Conservation (phyloP, 2,888 invertebrate genomes). For the Octodonta nipae region DNA sequence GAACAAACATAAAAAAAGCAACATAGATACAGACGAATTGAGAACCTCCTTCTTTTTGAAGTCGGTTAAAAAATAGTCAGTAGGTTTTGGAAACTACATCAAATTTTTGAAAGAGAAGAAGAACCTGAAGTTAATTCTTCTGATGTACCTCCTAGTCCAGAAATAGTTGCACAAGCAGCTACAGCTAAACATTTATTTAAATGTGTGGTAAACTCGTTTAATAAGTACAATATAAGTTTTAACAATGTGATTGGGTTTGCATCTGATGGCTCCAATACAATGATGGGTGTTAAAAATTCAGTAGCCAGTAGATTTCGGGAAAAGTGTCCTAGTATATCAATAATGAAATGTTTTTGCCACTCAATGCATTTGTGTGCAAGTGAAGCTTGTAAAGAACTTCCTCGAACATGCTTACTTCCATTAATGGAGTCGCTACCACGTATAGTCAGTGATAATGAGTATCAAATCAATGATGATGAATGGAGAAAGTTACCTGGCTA, state of each 20-base stretch:
- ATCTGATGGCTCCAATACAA: constrained; percentile 25
- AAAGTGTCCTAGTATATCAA: constrained; percentile 4
- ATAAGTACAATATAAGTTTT: constrained; percentile 15
- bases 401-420: constrained; percentile 1
- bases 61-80: too few species aligned
- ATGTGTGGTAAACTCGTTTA: constrained; percentile 8
- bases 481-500: neutral
- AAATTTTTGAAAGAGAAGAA: too few species aligned
- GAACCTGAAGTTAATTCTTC: too few species aligned
- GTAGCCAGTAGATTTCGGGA: neutral
- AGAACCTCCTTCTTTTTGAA: too few species aligned
- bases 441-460: neutral
- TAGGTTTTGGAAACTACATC: too few species aligned
- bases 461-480: neutral
- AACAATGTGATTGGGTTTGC: constrained; percentile 27
- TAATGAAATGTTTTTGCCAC: constrained; percentile 7
- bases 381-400: constrained; percentile 8
- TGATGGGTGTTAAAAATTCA: constrained; percentile 11
- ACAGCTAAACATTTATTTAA: too few species aligned
- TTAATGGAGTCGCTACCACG: neutral
- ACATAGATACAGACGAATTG: too few species aligned
- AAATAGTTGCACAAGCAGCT: too few species aligned
- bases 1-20: too few species aligned
- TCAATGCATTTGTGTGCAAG: too few species aligned
- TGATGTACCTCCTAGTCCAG: too few species aligned